Conservation (phyloP, 2,113 vertebrate species). For the Oplegnathus fasciatus region DNA sequence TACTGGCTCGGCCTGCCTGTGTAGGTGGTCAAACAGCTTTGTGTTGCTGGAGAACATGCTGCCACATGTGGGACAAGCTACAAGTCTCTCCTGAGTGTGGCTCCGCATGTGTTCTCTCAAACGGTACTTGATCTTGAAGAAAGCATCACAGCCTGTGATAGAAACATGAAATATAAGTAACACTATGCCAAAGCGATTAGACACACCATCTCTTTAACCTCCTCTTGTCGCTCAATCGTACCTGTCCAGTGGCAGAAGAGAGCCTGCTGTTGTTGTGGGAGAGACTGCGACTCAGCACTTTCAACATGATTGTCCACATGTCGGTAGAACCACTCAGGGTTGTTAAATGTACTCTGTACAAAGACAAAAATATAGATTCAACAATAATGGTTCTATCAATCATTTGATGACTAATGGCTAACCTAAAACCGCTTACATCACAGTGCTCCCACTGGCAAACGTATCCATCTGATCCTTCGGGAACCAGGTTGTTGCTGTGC, state of each 20-base stretch:
- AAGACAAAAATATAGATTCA: background rate
- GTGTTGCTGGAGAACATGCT: conserved; percentile 87
- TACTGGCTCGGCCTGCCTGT: conserved; percentile 83
- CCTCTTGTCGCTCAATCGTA: conserved; percentile 12
- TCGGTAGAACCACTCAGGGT: conserved; percentile 87
- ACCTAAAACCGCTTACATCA: conserved; percentile 76
- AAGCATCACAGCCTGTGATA: conserved; percentile 74
- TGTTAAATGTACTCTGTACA: conserved; percentile 86
- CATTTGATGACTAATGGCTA: background rate
- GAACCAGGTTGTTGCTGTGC: conserved; percentile 80
- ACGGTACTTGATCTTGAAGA: conserved; percentile 83
- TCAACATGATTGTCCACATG: conserved; percentile 85
- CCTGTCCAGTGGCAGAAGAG: conserved; percentile 85
- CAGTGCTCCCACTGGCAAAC: conserved; percentile 86
- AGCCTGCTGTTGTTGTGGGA: conserved; percentile 82
- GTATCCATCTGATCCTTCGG: conserved; percentile 77
- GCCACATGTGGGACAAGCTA: conserved; percentile 82
- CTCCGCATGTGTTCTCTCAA: conserved; percentile 82
- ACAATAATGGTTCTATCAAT: background rate
- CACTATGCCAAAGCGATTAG: background rate
- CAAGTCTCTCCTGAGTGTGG: conserved; percentile 79
- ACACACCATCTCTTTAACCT: background rate
- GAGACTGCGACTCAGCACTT: conserved; percentile 80
- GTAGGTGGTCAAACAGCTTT: conserved; percentile 84
- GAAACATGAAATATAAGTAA: background rate